Percentiles rank a stretch among this genome's conserved stretches.
These are phyloP conservation scores for Beaufortia kweichowensis DNA, from an alignment of 2,113 vertebrate species.

Conservation along the genomic window DNA sequence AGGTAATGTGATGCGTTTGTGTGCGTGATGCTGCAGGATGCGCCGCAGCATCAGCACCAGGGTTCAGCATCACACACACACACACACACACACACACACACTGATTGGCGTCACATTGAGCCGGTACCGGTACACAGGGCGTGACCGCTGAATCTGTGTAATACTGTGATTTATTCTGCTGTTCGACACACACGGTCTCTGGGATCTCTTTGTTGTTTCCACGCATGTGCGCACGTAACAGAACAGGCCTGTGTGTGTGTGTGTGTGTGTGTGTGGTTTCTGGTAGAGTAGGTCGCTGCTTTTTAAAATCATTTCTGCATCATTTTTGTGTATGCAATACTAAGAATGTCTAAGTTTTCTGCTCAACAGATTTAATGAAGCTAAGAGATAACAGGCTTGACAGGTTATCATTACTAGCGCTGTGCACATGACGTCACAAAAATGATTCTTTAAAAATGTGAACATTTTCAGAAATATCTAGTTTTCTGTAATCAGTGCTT, in stretches of 20 bases:
- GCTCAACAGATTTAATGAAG: too few relatives aligned
- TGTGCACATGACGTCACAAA: too few relatives aligned
- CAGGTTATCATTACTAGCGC: too few relatives aligned
- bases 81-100: neutral
- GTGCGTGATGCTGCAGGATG: neutral
- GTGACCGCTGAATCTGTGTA: neutral
- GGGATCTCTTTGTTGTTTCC: neutral
- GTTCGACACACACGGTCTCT: neutral
- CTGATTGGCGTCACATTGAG: neutral
- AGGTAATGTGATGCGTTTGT: constrained; percentile 69
- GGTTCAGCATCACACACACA: neutral
- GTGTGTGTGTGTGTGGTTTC: neutral
- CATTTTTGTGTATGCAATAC: too few relatives aligned
- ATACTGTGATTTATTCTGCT: neutral
- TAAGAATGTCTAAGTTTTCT: too few relatives aligned
- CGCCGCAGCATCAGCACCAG: constrained; percentile 17
- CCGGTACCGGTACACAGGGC: neutral
- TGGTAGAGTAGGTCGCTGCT: neutral
- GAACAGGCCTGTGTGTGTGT: neutral
- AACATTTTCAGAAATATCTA: too few relatives aligned
- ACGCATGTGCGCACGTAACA: neutral
- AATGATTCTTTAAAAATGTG: too few relatives aligned
- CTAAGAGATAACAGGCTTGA: too few relatives aligned
- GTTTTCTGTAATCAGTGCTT: too few relatives aligned
- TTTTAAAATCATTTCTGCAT: too few relatives aligned